Percentiles rank a stretch among this genome's conserved stretches.
phyloP scores from a whole-genome alignment of 2,888 invertebrate species.

The Teleogryllus oceanicus region DNA sequence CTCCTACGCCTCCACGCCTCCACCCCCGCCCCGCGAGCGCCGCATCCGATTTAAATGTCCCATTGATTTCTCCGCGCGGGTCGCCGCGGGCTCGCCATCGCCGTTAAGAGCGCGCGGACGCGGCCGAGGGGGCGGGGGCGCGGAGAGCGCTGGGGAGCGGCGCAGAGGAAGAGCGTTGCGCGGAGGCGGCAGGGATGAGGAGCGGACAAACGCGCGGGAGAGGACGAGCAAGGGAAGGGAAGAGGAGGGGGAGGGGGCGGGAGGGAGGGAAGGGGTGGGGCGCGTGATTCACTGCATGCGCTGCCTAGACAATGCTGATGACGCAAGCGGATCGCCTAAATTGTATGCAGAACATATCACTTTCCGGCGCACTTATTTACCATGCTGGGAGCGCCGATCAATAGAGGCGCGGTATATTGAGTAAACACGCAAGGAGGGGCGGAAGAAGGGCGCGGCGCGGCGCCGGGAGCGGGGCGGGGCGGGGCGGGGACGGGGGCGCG shows the following conservation, averaged over 20 bases:
- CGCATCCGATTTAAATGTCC: constrained; percentile 33
- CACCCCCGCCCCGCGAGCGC: not conserved
- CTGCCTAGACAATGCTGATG: constrained; percentile 38
- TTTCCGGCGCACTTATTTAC: constrained; percentile 41
- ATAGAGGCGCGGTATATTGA: constrained; percentile 40
- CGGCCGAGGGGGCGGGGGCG: not conserved
- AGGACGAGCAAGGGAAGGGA: constrained; percentile 24
- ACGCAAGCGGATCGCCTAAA: constrained; percentile 39
- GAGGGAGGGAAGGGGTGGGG: constrained; percentile 23
- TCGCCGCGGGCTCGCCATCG: constrained; percentile 22
- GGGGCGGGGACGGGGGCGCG: constrained; percentile 31
- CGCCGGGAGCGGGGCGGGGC: constrained; percentile 18
- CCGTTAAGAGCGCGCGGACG: constrained; percentile 26
- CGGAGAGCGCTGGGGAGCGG: constrained; percentile 4
- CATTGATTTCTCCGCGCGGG: constrained; percentile 31
- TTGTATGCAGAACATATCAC: constrained; percentile 41
- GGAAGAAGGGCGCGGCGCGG: constrained; percentile 31
- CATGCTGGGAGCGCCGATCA: constrained; percentile 40
- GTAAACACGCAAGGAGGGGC: constrained; percentile 39
- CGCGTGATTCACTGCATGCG: constrained; percentile 35
- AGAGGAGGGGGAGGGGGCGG: constrained; percentile 19
- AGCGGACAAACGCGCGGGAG: constrained; percentile 21
- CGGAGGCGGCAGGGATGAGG: constrained; percentile 24
- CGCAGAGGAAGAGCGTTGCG: constrained; percentile 22
- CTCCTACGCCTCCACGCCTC: not conserved